Base-by-base conservation (phyloP, 2,113 vertebrate species). In the Rhabdornis inornatus region DNA sequence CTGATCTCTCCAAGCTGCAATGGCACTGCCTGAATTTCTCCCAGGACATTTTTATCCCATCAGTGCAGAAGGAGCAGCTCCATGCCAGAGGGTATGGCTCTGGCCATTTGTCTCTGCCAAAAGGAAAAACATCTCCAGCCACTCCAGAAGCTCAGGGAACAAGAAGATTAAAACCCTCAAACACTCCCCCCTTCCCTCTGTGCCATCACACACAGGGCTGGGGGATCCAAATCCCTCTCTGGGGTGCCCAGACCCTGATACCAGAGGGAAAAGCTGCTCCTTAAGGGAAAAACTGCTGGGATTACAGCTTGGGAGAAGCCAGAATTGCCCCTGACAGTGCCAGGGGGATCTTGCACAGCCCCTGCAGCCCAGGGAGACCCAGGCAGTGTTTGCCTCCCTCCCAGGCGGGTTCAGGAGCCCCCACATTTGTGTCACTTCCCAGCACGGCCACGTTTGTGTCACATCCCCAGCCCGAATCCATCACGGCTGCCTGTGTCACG, bases 51-150 rank as follows among this genome's bases (percentile, higher is more conserved):
- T 96, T 80, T 44, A 72, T 83, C 91, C 83, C 18, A 1, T 47
- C 66, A 69, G 71, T 0, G n/a, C 5, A 44, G 66, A 27, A 63
- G 63, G 44, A 1, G 79, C 80, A 69, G 82, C 76, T 47, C 2
- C 13, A 9, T 44, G 94, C 89, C 10, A 2, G 45, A 83, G 94
- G 89, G 55, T 25, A 68, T 68, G 87, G 72, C 80, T 77, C 90
- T 88, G 42, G 16, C 60, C n/a, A n/a, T 95, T 92, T 90, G 63
- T 89, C 94, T 94, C 91, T 91, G 93, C 91, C 94, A 91, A 57
- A 57, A 95, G 72, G 50, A 69, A 86, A 76, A 94, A 27, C 80
- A 45, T 53, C 91, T 92, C 80, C 56, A 15, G 86, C 80, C n/a
- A 9, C 0, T 18, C 42, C 60, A 56, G 61, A 75, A 87, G 57